Evolutionary conservation across 2,888 invertebrate genomes (phyloP), one percentile per base, ranked within the genome.

Genomic region (Cheilosia scutellata): DNA sequence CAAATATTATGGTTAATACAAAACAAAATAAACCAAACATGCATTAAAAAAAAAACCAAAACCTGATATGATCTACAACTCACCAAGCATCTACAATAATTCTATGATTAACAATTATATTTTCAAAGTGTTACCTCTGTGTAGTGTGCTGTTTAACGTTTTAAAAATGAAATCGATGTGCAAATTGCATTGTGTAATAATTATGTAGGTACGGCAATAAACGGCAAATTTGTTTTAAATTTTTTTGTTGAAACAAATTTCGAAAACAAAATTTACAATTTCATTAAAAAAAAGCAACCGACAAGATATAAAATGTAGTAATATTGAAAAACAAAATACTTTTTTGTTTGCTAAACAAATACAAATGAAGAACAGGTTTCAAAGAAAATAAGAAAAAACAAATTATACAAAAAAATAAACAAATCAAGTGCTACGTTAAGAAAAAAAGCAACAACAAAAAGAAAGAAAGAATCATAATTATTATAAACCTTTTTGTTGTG

Each of bases 401-500:
- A 80, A 72, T 33, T 70, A 62, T 20, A 74, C 44, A 79, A 40
- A 49, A 70, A 42, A 44, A 58, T 60, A 76, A 29, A 29, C 49
- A 77, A 66, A 44, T 42, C 31, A 68, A 65, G 75, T 72, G 75
- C 66, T 71, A 47, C 62, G 27, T 66, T 37, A 78, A 40, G 44
- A 44, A 70, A 70, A 42, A 71, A 57, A 87, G 65, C 79, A 72
- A 80, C 66, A 77, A 70, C 66, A 78, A 86, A 20, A 75, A 62
- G 47, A 82, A 87, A 71, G 44, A 78, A 74, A 55, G 62, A 75
- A 76, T 72, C 57, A 42, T 65, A 5, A 5, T 70, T 37, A 4
- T 51, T 68, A 55, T 71, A 76, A 87, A 86, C 80, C 77, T 78
- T 84, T 86, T 74, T 77, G 42, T 49, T 76, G 70, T 75, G 55